A percentile compares a stretch with the other conserved stretches of the same genome.
These are phyloP conservation scores for Plagodis dolabraria DNA, from an alignment of 2,888 invertebrate species.

Conservation along the genomic window DNA sequence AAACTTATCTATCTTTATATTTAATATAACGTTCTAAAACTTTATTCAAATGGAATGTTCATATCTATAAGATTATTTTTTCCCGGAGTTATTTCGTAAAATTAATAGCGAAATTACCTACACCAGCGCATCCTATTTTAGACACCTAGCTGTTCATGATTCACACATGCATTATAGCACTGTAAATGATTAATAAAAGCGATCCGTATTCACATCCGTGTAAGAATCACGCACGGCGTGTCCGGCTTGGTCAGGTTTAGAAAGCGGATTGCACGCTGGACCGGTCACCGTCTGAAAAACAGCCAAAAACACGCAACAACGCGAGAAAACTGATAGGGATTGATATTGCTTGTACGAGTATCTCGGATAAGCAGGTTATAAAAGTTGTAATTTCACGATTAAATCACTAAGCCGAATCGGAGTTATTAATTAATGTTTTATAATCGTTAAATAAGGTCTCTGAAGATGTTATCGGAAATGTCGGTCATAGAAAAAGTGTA, in stretches of 20 bases:
- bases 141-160: not conserved
- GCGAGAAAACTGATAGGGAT: conserved; percentile 34
- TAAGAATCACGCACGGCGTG: conserved; percentile 65
- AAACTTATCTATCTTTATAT: too few species aligned
- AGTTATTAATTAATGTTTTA: too few species aligned
- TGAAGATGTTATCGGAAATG: too few species aligned
- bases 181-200: conserved; percentile 12
- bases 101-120: too few species aligned
- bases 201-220: conserved; percentile 64
- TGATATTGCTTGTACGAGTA: conserved; percentile 6
- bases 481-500: too few species aligned
- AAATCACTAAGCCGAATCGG: too few species aligned
- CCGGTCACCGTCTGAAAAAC: conserved; percentile 65
- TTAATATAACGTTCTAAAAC: too few species aligned
- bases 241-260: conserved; percentile 63
- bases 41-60: too few species aligned
- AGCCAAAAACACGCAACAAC: conserved; percentile 48
- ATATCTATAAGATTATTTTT: too few species aligned
- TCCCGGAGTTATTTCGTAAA: too few species aligned
- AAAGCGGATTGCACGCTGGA: conserved; percentile 75
- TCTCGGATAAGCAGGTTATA: conserved; percentile 3
- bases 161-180: conserved; percentile 11
- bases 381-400: not conserved
- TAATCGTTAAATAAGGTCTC: too few species aligned
- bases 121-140: not conserved